Conservation (phyloP, 2,888 invertebrate genomes). For the Pristionchus japonicus region DNA sequence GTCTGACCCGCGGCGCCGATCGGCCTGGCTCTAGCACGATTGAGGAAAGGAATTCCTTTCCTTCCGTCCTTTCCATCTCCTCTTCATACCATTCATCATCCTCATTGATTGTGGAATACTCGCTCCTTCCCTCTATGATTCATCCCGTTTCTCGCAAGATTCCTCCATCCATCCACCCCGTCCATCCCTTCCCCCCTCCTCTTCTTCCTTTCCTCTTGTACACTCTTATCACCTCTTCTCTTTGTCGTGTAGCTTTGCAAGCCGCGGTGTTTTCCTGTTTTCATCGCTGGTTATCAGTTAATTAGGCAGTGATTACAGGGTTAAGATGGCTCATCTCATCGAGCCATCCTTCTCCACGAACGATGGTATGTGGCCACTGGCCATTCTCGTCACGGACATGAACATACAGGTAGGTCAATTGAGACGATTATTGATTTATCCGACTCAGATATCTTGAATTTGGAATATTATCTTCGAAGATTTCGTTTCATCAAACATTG, state of each 20-base stretch:
- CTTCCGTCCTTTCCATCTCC: not conserved
- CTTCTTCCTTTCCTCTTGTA: not conserved
- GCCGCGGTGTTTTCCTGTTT: not conserved
- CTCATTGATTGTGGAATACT: slow-evolving; percentile 15
- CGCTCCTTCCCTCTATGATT: not conserved
- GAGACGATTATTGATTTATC: not conserved
- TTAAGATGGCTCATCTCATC: slow-evolving; percentile 72
- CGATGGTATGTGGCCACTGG: slow-evolving; percentile 73
- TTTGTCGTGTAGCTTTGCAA: not conserved
- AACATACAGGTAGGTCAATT: slow-evolving; percentile 55
- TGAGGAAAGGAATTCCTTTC: not conserved
- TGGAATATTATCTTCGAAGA: too few relatives aligned
- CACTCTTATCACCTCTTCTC: not conserved
- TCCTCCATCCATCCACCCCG: too few relatives aligned
- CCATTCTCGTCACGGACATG: slow-evolving; percentile 72
- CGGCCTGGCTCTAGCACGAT: not conserved
- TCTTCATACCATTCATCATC: not conserved
- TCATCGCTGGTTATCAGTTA: not conserved
- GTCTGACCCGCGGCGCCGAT: slow-evolving; percentile 1
- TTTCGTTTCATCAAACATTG: too few relatives aligned
- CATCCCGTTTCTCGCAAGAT: slow-evolving; percentile 22
- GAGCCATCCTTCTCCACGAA: slow-evolving; percentile 63
- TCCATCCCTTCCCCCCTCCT: not conserved
- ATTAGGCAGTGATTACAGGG: not conserved
- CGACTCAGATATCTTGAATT: too few relatives aligned